Percentiles rank a stretch among this genome's conserved stretches.
phyloP scores from a whole-genome alignment of 2,888 invertebrate species.

The Athetis lepigone region DNA sequence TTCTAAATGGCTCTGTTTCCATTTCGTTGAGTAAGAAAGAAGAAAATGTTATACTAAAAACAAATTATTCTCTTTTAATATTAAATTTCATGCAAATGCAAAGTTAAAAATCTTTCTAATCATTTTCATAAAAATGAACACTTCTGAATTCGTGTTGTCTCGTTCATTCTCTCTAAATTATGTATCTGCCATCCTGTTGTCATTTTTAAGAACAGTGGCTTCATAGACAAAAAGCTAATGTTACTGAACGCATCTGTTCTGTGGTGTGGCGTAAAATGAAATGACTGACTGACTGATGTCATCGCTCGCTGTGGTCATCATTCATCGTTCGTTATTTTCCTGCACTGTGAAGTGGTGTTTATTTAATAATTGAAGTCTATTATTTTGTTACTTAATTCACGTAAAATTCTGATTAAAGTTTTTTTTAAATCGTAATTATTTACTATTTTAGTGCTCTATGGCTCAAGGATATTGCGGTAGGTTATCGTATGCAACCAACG shows the following conservation, averaged over 20 bases:
- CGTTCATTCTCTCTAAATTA: slow-evolving; percentile 16
- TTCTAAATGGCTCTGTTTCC: too few species aligned
- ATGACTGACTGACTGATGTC: slow-evolving; percentile 73
- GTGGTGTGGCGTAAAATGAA: slow-evolving; percentile 54
- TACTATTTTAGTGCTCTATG: slow-evolving; percentile 55
- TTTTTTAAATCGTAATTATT: slow-evolving; percentile 35
- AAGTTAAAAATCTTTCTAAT: slow-evolving; percentile 34
- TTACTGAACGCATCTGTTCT: slow-evolving; percentile 29
- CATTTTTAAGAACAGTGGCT: slow-evolving; percentile 29
- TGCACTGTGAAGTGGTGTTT: slow-evolving; percentile 58
- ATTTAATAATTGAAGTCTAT: slow-evolving; percentile 52
- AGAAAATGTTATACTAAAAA: too few species aligned
- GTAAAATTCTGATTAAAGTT: slow-evolving; percentile 42
- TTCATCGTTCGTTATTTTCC: slow-evolving; percentile 55
- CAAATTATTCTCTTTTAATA: too few species aligned
- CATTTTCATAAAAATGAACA: slow-evolving; percentile 20
- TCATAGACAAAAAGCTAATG: slow-evolving; percentile 47
- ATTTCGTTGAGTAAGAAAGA: too few species aligned
- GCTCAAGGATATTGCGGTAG: slow-evolving; percentile 75
- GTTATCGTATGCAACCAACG: slow-evolving; percentile 67
- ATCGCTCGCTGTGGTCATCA: slow-evolving; percentile 73
- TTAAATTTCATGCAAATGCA: slow-evolving; percentile 27
- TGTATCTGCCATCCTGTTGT: slow-evolving; percentile 38
- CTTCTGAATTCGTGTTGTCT: slow-evolving; percentile 16
- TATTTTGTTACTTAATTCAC: slow-evolving; percentile 41